phyloP scores from a whole-genome alignment of 2,113 vertebrate species.

The Prunella fulvescens region DNA sequence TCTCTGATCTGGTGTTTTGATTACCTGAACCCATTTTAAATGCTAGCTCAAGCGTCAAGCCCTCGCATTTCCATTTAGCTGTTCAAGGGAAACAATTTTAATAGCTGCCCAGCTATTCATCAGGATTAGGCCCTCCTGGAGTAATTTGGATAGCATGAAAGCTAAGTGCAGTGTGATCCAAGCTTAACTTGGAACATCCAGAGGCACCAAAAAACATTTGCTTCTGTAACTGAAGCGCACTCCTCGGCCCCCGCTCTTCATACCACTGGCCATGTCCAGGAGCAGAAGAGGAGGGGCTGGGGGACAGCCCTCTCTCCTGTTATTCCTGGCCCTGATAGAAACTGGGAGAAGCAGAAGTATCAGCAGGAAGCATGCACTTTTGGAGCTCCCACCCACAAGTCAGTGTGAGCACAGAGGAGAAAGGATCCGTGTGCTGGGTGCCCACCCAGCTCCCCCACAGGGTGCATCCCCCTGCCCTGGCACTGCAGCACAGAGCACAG shows the following conservation, averaged over 20 bases:
- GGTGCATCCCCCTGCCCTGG: fast-evolving
- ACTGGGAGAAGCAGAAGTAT: not conserved
- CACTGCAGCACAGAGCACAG: not conserved
- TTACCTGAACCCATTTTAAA: slow-evolving; percentile 31
- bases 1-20: not conserved
- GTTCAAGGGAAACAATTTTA: slow-evolving; percentile 38
- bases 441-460: not conserved
- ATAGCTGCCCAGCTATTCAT: slow-evolving; percentile 11
- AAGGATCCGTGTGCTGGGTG: fast-evolving
- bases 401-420: fast-evolving
- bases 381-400: not conserved
- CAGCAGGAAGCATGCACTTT: not conserved
- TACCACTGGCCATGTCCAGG: not conserved
- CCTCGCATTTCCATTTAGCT: not conserved
- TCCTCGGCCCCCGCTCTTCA: not conserved
- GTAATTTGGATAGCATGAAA: not conserved
- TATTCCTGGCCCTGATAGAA: not conserved
- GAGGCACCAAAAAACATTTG: not conserved
- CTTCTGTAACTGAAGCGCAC: not conserved
- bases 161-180: not conserved
- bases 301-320: not conserved
- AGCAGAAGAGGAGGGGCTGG: not conserved
- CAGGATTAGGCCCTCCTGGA: slow-evolving; percentile 4
- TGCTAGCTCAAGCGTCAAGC: not conserved
- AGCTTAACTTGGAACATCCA: slow-evolving; percentile 7